These are phyloP conservation scores for Hypsibius dujardini DNA, from an alignment of 1,140 invertebrate species.

Conservation along the genomic window DNA sequence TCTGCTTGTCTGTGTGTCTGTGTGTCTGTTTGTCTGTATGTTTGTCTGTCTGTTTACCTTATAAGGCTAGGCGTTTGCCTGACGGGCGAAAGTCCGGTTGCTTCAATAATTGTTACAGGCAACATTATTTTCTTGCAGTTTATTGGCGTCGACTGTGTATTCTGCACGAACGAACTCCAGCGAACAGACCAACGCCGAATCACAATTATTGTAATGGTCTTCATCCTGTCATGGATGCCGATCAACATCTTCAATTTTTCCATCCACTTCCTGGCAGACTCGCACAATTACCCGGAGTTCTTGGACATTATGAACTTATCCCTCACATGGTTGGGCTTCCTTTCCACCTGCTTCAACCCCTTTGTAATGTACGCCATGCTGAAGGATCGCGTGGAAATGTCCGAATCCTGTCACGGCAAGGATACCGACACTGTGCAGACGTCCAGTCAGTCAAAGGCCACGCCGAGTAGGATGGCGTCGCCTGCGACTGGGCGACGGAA, in stretches of 20 bases:
- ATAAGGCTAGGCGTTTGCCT: too few relatives aligned
- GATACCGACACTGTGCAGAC: too few relatives aligned
- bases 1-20: too few relatives aligned
- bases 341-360: conserved; percentile 13
- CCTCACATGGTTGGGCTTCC: not conserved
- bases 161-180: not conserved
- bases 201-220: not conserved
- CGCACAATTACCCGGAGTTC: not conserved
- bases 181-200: not conserved
- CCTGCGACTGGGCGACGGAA: too few relatives aligned
- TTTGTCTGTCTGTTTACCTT: too few relatives aligned
- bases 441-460: too few relatives aligned
- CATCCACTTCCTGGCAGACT: not conserved
- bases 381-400: not conserved
- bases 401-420: too few relatives aligned
- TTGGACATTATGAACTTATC: not conserved
- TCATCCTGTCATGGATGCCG: not conserved
- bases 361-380: conserved; percentile 4
- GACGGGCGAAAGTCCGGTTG: too few relatives aligned
- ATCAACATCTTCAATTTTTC: conserved; percentile 7
- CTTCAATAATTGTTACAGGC: too few relatives aligned
- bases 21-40: too few relatives aligned
- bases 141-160: conserved; percentile 4
- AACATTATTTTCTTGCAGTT: not conserved
- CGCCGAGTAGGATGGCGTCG: too few relatives aligned